Conservation (phyloP, 2,797 vertebrate species). For the Leptodactylus fallax region DNA sequence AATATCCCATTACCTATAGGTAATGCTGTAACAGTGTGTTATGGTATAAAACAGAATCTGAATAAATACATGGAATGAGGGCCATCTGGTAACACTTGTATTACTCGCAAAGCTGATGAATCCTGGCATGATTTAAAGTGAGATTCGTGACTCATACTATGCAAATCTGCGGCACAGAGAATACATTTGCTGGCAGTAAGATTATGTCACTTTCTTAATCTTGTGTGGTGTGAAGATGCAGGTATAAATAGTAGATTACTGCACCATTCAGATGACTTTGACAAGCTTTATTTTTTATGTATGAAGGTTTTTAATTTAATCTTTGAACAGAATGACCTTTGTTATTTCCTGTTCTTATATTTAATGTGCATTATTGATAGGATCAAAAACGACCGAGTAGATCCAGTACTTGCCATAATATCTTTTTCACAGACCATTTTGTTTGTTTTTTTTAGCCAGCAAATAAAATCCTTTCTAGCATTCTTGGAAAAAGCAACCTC, state of each 20-base stretch:
- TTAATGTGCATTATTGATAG: background rate
- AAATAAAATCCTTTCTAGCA: slow-evolving; percentile 91
- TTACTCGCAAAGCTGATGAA: slow-evolving; percentile 24
- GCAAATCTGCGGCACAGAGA: slow-evolving; percentile 26
- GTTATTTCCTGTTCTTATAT: background rate
- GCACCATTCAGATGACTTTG: background rate
- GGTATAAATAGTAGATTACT: slow-evolving; percentile 50
- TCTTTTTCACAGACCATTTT: background rate
- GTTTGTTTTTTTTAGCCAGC: slow-evolving; percentile 79
- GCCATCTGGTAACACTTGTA: slow-evolving; percentile 22
- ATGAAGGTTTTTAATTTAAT: background rate
- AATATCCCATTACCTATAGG: background rate
- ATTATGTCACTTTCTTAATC: slow-evolving; percentile 41
- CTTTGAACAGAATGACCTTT: background rate
- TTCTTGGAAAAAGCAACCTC: slow-evolving; percentile 96
- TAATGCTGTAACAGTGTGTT: slow-evolving; percentile 10
- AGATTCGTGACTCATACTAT: slow-evolving; percentile 54
- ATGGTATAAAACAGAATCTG: background rate
- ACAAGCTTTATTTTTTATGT: background rate
- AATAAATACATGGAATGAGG: slow-evolving; percentile 1
- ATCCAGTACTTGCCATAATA: too few species aligned
- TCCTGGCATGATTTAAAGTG: slow-evolving; percentile 38
- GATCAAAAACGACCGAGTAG: too few species aligned
- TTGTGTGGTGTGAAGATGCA: slow-evolving; percentile 36
- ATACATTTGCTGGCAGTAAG: slow-evolving; percentile 34